phyloP scores from a whole-genome alignment of 1,140 invertebrate genomes.

The Coelopa frigida region DNA sequence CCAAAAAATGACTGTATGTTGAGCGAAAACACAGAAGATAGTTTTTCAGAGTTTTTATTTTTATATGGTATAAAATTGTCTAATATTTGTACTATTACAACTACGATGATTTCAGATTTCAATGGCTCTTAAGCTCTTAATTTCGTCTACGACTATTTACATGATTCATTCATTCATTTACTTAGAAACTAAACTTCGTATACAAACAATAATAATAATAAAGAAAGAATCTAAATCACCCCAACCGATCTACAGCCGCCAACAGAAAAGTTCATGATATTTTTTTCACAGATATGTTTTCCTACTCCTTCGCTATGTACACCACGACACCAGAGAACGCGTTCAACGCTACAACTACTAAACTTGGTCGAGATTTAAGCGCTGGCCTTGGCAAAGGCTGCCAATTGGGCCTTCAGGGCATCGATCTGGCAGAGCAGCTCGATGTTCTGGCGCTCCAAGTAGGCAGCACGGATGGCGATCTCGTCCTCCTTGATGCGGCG shows the following conservation, averaged over 20 bases:
- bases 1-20: too few species aligned
- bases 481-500: conserved; percentile 86
- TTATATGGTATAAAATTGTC: too few species aligned
- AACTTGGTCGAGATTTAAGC: not conserved
- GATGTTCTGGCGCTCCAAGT: conserved; percentile 68
- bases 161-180: conserved; percentile 9
- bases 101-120: too few species aligned
- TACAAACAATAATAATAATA: not conserved
- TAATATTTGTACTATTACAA: too few species aligned
- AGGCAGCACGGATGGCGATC: conserved; percentile 79
- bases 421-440: conserved; percentile 41
- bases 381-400: conserved; percentile 30
- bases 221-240: not conserved
- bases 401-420: conserved; percentile 35
- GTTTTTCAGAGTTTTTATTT: too few species aligned
- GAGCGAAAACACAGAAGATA: too few species aligned
- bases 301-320: not conserved
- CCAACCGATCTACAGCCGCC: conserved; percentile 8
- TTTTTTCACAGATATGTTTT: conserved; percentile 10
- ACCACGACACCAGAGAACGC: conserved; percentile 19
- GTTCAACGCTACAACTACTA: conserved; percentile 32
- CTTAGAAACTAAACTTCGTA: conserved; percentile 6
- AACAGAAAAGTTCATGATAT: conserved; percentile 7
- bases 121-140: too few species aligned
- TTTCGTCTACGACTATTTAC: too few species aligned